These are phyloP conservation scores for Camptogramma bilineatum DNA, from an alignment of 2,888 invertebrate species.

Conservation along the genomic window DNA sequence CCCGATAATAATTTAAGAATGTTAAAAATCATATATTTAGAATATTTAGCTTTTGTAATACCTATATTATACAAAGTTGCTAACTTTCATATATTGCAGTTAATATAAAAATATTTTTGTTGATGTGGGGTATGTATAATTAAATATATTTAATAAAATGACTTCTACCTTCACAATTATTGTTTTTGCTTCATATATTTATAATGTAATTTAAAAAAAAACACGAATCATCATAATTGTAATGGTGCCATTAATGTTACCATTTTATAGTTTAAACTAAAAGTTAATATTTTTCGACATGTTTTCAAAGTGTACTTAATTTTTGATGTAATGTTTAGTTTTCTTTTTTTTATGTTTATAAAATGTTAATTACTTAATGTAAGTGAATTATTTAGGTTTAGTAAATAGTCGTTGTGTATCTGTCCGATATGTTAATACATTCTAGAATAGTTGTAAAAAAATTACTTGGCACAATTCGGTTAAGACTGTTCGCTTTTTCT, in stretches of 20 bases:
- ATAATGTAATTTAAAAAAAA: constrained; percentile 36
- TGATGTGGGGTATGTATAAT: neutral
- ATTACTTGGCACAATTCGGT: constrained; percentile 22
- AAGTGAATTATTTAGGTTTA: constrained; percentile 10
- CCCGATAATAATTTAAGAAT: too few relatives aligned
- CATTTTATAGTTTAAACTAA: constrained; percentile 60
- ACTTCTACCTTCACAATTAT: neutral
- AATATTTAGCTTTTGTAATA: too few relatives aligned
- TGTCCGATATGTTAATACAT: constrained; percentile 9
- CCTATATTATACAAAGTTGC: too few relatives aligned
- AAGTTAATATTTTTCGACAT: constrained; percentile 57
- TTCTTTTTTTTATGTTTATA: constrained; percentile 31
- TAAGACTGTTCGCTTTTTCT: neutral
- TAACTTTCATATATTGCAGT: too few relatives aligned
- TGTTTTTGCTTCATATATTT: constrained; percentile 3
- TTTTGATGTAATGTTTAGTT: constrained; percentile 46
- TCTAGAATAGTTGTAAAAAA: constrained; percentile 11
- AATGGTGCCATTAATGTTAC: constrained; percentile 81
- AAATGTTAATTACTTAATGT: constrained; percentile 30
- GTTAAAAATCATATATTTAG: too few relatives aligned
- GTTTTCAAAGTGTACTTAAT: constrained; percentile 50
- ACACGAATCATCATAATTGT: constrained; percentile 30
- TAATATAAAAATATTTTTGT: too few relatives aligned
- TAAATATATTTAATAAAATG: neutral
- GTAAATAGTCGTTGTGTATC: constrained; percentile 8